Evolutionary conservation across 1,140 invertebrate genomes (phyloP).

Genomic region (Drosophila simulans): DNA sequence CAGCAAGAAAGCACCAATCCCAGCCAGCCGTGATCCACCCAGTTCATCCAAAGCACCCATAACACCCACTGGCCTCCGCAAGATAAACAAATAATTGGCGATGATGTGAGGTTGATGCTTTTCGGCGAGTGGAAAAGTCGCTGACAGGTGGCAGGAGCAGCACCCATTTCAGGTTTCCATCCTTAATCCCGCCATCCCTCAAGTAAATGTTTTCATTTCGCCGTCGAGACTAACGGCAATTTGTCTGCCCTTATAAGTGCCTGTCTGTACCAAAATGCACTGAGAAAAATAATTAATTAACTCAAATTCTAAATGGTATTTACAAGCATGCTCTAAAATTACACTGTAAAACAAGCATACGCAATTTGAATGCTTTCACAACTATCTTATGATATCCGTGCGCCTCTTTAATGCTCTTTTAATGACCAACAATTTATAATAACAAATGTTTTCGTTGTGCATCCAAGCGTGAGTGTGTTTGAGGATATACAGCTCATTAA

Average conservation of each 20-base stretch:
- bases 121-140: slow-evolving; percentile 7
- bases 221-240: slow-evolving; percentile 52
- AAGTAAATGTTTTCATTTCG: slow-evolving; percentile 76
- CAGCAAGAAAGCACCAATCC: slow-evolving; percentile 10
- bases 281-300: slow-evolving; percentile 3
- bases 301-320: neutral
- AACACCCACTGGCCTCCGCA: neutral
- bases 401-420: neutral
- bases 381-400: no score
- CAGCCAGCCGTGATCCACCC: no score
- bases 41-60: neutral
- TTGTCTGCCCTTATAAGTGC: slow-evolving; percentile 47
- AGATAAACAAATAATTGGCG: slow-evolving; percentile 66
- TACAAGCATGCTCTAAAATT: neutral
- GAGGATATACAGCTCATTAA: slow-evolving; percentile 73
- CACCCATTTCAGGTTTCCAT: neutral
- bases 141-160: slow-evolving; percentile 66
- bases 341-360: neutral
- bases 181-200: slow-evolving; percentile 8
- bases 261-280: slow-evolving; percentile 19
- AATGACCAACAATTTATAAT: neutral
- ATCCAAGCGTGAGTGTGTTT: slow-evolving; percentile 14
- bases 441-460: slow-evolving; percentile 2
- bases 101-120: slow-evolving; percentile 36
- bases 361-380: no score